Evolutionary conservation across 2,888 invertebrate species (phyloP).

Genomic region (Plagodis dolabraria): DNA sequence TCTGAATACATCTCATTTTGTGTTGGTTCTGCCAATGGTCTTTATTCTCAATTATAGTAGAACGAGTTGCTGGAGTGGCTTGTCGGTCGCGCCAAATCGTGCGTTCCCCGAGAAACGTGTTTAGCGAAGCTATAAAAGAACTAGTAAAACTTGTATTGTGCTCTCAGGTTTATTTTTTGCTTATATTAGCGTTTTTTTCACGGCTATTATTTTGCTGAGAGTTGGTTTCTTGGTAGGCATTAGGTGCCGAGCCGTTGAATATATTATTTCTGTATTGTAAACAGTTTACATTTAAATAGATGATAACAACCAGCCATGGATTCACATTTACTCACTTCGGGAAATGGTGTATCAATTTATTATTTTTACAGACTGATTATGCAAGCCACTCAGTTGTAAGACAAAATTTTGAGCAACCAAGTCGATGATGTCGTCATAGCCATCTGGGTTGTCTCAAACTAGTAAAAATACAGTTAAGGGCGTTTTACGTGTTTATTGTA

Average conservation of each 20-base stretch:
- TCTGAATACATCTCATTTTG: slow-evolving; percentile 57
- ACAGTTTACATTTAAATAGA: too few species aligned
- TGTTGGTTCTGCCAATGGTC: slow-evolving; percentile 43
- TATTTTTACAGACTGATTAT: too few species aligned
- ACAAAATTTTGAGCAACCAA: too few species aligned
- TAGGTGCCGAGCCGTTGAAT: slow-evolving; percentile 20
- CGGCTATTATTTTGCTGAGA: slow-evolving; percentile 44
- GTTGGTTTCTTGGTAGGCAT: slow-evolving; percentile 36
- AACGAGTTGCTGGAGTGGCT: slow-evolving; percentile 48
- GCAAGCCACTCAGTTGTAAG: too few species aligned
- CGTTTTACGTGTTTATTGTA: too few species aligned
- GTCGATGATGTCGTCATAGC: too few species aligned
- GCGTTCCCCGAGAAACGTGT: slow-evolving; percentile 70
- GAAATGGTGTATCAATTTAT: too few species aligned
- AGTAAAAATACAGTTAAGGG: too few species aligned
- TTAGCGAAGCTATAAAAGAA: slow-evolving; percentile 70
- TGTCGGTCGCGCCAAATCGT: slow-evolving; percentile 63
- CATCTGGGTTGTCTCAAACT: too few species aligned
- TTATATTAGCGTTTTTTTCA: slow-evolving; percentile 43
- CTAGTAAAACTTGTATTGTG: slow-evolving; percentile 71
- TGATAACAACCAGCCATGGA: too few species aligned
- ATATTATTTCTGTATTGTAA: slow-evolving; percentile 4
- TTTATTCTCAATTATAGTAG: slow-evolving; percentile 57
- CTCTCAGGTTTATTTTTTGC: slow-evolving; percentile 57
- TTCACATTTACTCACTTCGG: too few species aligned